A percentile compares a stretch with the other conserved stretches of the same genome.
Evolutionary conservation across 2,888 invertebrate species (phyloP).

Genomic region (Scaptomyza flava): DNA sequence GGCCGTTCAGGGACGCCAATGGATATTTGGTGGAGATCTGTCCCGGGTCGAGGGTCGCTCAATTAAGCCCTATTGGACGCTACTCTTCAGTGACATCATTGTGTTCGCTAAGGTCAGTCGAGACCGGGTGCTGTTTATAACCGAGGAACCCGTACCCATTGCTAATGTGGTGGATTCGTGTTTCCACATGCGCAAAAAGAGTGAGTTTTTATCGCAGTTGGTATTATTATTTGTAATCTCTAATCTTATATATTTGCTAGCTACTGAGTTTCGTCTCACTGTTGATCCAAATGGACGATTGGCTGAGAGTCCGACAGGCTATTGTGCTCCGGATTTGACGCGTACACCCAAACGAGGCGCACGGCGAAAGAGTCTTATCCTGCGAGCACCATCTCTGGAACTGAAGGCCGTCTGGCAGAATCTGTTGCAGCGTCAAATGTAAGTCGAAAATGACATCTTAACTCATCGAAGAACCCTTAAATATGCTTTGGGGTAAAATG

Average conservation of each 20-base stretch:
- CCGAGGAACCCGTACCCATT: slow-evolving; percentile 93
- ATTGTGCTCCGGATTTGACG: slow-evolving; percentile 88
- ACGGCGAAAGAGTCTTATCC: slow-evolving; percentile 88
- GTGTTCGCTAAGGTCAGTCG: slow-evolving; percentile 94
- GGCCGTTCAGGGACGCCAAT: slow-evolving; percentile 92
- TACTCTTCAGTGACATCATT: slow-evolving; percentile 93
- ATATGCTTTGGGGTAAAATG: no score
- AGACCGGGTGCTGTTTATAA: slow-evolving; percentile 93
- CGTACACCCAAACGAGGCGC: slow-evolving; percentile 88
- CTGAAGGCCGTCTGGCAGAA: slow-evolving; percentile 96
- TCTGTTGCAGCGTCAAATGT: slow-evolving; percentile 94
- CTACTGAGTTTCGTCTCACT: slow-evolving; percentile 93
- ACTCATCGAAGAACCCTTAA: no score
- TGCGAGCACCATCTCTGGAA: slow-evolving; percentile 93
- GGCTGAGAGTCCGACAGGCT: slow-evolving; percentile 90
- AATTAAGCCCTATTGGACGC: slow-evolving; percentile 93
- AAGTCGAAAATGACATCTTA: slow-evolving; percentile 67
- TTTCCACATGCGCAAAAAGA: slow-evolving; percentile 94
- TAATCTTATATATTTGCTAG: slow-evolving; percentile 83
- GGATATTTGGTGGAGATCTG: slow-evolving; percentile 95
- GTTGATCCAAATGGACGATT: slow-evolving; percentile 87
- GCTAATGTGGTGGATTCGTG: slow-evolving; percentile 92
- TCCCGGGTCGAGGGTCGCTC: slow-evolving; percentile 93
- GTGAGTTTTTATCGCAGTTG: slow-evolving; percentile 83
- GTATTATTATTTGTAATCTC: not conserved